Evolutionary conservation across 2,113 vertebrate genomes (phyloP).

Genomic region (Perca fluviatilis): DNA sequence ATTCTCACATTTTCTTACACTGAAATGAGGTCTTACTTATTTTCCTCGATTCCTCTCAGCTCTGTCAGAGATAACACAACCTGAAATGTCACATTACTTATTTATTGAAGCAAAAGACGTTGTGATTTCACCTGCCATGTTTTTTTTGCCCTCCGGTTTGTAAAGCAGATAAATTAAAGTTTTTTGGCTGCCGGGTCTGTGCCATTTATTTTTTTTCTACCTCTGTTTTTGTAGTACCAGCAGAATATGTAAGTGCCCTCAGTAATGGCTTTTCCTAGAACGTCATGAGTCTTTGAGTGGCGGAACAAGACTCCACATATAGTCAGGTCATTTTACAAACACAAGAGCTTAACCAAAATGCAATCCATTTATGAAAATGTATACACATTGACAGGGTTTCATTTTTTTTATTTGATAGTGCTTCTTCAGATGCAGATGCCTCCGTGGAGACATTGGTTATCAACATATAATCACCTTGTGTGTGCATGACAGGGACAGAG

Average conservation of each 20-base stretch:
- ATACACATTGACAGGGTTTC: background rate
- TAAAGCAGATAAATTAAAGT: constrained; percentile 26
- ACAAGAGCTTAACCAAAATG: constrained; percentile 1
- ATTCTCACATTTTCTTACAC: constrained; percentile 13
- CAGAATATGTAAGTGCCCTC: constrained; percentile 43
- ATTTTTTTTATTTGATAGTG: background rate
- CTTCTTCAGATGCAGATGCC: background rate
- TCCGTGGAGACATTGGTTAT: background rate
- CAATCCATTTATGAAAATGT: background rate
- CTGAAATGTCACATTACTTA: constrained; percentile 54
- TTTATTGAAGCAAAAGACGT: constrained; percentile 42
- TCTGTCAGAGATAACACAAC: constrained; percentile 27
- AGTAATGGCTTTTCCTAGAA: constrained; percentile 48
- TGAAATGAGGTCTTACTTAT: constrained; percentile 18
- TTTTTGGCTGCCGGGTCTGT: constrained; percentile 32
- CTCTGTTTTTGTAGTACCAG: constrained; percentile 29
- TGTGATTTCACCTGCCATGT: constrained; percentile 29
- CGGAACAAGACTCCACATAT: constrained; percentile 7
- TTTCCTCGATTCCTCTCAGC: background rate
- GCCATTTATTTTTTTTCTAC: background rate
- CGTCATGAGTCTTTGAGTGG: constrained; percentile 12
- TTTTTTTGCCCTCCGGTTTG: constrained; percentile 9
- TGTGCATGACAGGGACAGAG: background rate
- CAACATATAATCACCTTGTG: constrained; percentile 12
- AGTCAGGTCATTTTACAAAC: background rate